phyloP scores from a whole-genome alignment of 1,140 invertebrate genomes.

The Magallana gigas region DNA sequence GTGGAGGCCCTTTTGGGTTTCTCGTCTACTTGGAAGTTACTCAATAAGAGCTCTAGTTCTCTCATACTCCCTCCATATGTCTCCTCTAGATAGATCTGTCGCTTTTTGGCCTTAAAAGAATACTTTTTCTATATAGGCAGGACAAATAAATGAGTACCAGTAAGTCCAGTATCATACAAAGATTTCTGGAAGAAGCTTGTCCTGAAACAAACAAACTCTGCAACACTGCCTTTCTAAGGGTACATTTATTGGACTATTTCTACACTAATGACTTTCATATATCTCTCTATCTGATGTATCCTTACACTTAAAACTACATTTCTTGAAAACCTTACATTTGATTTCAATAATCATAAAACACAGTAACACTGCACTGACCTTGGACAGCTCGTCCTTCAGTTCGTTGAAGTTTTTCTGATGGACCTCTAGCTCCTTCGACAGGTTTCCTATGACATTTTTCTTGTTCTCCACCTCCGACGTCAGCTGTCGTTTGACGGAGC shows the following conservation, averaged over 20 bases:
- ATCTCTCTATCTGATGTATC: too few relatives aligned
- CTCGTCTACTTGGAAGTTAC: constrained; percentile 71
- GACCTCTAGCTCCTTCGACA: constrained; percentile 75
- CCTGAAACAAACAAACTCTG: background rate
- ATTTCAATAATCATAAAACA: too few relatives aligned
- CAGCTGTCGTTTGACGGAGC: constrained; percentile 68
- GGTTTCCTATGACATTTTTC: constrained; percentile 70
- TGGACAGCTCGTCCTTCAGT: constrained; percentile 75
- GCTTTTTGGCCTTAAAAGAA: constrained; percentile 72
- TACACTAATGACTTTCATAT: background rate
- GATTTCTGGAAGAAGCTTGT: background rate
- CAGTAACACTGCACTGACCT: constrained; percentile 61
- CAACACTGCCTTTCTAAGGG: background rate
- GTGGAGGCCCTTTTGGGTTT: constrained; percentile 57
- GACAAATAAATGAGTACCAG: too few relatives aligned
- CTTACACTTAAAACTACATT: too few relatives aligned
- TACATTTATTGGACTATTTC: background rate
- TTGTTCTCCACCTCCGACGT: constrained; percentile 75
- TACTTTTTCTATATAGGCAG: background rate
- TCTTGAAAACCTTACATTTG: too few relatives aligned
- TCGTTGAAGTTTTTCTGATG: constrained; percentile 78
- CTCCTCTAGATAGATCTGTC: constrained; percentile 75
- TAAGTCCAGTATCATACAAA: too few relatives aligned
- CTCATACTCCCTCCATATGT: constrained; percentile 75
- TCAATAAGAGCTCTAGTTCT: constrained; percentile 74